These are phyloP conservation scores for Piscicola geometra DNA, from an alignment of 2,888 invertebrate genomes.

Conservation along the genomic window DNA sequence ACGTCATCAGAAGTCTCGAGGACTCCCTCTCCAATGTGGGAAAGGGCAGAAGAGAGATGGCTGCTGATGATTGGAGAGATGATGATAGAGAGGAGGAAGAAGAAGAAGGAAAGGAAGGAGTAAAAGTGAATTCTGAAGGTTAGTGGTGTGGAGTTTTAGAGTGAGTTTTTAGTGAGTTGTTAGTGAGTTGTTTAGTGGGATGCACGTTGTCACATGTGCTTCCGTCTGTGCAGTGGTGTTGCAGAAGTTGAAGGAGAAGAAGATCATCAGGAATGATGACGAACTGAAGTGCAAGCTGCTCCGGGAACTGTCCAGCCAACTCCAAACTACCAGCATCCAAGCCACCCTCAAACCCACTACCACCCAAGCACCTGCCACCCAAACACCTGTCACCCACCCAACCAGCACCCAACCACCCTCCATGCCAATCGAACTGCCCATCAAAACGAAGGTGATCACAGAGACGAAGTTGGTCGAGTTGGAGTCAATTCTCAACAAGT, in stretches of 20 bases:
- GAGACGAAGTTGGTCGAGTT: conserved; percentile 17
- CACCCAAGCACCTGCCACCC: not conserved
- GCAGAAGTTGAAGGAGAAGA: conserved; percentile 1
- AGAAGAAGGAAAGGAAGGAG: not conserved
- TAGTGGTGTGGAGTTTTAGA: no score
- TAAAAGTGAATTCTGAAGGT: no score
- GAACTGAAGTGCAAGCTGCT: not conserved
- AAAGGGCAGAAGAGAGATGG: not conserved
- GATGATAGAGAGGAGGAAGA: not conserved
- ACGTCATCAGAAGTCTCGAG: not conserved
- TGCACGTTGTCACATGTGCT: no score
- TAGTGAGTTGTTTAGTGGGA: no score
- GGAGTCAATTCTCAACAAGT: conserved; percentile 5
- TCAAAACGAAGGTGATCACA: conserved; percentile 25
- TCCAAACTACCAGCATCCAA: not conserved
- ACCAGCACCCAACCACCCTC: not conserved
- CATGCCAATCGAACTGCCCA: conserved; percentile 3
- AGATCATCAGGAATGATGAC: not conserved
- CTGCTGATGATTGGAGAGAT: not conserved
- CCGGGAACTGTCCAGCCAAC: not conserved
- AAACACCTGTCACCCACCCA: not conserved
- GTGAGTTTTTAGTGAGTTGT: no score
- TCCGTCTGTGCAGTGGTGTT: not conserved
- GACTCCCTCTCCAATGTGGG: not conserved
- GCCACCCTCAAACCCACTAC: not conserved